These are phyloP conservation scores for Hippoglossus stenolepis DNA, from an alignment of 2,113 vertebrate species.

Conservation along the genomic window DNA sequence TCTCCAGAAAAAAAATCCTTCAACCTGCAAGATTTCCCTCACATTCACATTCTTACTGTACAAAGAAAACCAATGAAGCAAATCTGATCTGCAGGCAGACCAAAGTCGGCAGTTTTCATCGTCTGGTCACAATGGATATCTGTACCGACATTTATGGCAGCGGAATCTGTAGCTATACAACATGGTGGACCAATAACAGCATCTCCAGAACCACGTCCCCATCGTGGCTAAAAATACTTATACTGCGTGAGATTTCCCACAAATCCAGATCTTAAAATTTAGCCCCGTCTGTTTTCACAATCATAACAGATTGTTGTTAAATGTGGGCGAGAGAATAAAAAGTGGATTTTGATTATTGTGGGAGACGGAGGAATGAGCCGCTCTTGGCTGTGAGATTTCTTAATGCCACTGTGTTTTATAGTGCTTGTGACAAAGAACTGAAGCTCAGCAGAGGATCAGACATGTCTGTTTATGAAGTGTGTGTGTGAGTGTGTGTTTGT, in stretches of 20 bases:
- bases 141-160: background rate
- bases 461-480: slow-evolving; percentile 33
- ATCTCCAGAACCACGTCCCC: background rate
- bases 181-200: too few relatives aligned
- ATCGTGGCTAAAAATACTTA: background rate
- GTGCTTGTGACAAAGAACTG: background rate
- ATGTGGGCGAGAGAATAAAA: slow-evolving; percentile 16
- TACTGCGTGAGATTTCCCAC: background rate
- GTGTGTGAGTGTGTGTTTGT: slow-evolving; percentile 6
- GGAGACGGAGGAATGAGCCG: slow-evolving; percentile 9
- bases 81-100: too few relatives aligned
- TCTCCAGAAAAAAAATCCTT: too few relatives aligned
- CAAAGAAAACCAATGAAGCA: too few relatives aligned
- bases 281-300: background rate
- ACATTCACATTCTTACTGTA: too few relatives aligned
- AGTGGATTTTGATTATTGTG: slow-evolving; percentile 28
- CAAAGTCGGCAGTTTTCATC: too few relatives aligned
- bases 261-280: background rate
- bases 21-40: too few relatives aligned
- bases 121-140: too few relatives aligned
- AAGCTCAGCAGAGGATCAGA: slow-evolving; percentile 30
- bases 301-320: background rate
- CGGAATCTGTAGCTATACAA: too few relatives aligned
- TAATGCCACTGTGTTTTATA: background rate
- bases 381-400: background rate